Evolutionary conservation across 2,113 vertebrate species (phyloP), one percentile per base, ranked within the genome.

Genomic region (Sylvietta virens): DNA sequence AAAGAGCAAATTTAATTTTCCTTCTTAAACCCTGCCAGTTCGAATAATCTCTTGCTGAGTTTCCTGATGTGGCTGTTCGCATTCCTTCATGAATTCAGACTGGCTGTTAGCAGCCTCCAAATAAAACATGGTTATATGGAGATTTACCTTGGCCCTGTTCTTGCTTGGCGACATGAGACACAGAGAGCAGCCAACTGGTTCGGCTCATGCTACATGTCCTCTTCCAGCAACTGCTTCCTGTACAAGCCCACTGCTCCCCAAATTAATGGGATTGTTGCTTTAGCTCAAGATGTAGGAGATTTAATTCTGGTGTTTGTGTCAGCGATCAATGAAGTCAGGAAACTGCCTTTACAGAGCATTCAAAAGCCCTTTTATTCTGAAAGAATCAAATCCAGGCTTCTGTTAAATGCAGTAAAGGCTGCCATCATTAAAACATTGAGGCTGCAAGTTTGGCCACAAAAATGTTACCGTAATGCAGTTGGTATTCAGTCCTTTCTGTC

Each of bases 331-430:
- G 61, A 71, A 93, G 85, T 76, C 90, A 84, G 88, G 92, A 95
- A 86, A 95, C 77, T 81, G 93, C 94, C 91, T 96, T 95, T 96
- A 83, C 80, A 90, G 67, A 73, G 67, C 61, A 73, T 95, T 96
- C 92, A 96, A 96, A 96, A 94, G 82, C 77, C 79, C 81, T 86
- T 95, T 97, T 96, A 94, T 95, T 93, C 79, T 0, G 1, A 83
- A 94, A 91, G 90, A 97, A 94, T 96, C 72, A 95, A 96, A 95
- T 88, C 95, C 95, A 97, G 94, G 88, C 76, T 95, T 88, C 88
- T 94, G 94, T 88, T 86, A 93, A 95, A 88, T 61, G 92, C 90
- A 81, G 61, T 53, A 92, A 94, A 94, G 82, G 73, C 94, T 84
- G 83, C 92, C 80, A 60, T 96, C 82, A 27, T 90, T 81, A 96